Evolutionary conservation across 2,797 vertebrate species (phyloP).

Genomic region (Takifugu ocellatus): DNA sequence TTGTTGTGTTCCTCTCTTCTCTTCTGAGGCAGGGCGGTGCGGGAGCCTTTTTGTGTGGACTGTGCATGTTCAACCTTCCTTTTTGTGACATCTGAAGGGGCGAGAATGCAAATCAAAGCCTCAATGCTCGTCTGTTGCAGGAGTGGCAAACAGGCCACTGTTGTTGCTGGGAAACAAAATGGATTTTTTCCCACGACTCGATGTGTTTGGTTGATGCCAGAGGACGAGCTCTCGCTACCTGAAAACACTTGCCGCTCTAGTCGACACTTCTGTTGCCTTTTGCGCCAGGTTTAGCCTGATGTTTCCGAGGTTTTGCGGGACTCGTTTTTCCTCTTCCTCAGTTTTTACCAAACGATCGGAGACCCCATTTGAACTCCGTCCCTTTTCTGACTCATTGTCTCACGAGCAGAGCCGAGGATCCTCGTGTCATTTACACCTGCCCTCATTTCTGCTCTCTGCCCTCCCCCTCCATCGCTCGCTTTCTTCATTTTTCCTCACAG

Average conservation of each 20-base stretch:
- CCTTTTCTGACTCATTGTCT: constrained; percentile 62
- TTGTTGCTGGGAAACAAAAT: too few relatives aligned
- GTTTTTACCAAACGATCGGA: constrained; percentile 48
- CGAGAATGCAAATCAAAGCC: too few relatives aligned
- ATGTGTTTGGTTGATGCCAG: constrained; percentile 3
- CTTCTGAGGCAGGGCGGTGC: too few relatives aligned
- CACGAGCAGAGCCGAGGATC: constrained; percentile 46
- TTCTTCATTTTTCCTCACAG: constrained; percentile 43
- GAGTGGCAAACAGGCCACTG: too few relatives aligned
- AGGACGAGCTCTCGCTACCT: background rate
- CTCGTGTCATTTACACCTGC: constrained; percentile 61
- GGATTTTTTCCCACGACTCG: constrained; percentile 6
- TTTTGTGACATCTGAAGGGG: too few relatives aligned
- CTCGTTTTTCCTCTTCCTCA: constrained; percentile 29
- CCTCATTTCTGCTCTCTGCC: constrained; percentile 37
- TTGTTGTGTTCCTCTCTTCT: too few relatives aligned
- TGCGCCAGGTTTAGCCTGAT: background rate
- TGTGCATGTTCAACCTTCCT: too few relatives aligned
- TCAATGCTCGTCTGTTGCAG: too few relatives aligned
- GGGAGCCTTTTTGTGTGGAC: too few relatives aligned
- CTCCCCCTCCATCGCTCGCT: background rate
- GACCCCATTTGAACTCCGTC: constrained; percentile 67
- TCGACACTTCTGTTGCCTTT: too few relatives aligned
- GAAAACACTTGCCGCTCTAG: too few relatives aligned
- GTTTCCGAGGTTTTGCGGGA: constrained; percentile 33